Base-by-base conservation (phyloP, 2,888 invertebrate species). In the Xestobium rufovillosum region DNA sequence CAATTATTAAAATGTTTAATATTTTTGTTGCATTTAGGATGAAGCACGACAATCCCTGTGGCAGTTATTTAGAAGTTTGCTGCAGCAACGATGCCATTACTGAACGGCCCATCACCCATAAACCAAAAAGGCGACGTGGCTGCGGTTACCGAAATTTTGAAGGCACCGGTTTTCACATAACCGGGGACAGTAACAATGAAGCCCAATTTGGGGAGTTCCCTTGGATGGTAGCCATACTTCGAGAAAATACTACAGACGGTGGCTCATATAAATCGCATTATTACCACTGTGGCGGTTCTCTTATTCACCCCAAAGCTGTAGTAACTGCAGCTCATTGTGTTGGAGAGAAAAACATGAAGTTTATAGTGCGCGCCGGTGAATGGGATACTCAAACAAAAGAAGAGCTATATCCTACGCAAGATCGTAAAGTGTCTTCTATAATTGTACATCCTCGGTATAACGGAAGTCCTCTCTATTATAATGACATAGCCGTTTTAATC, bases 361-460 rank as follows among this genome's bases (percentile, higher is more conserved):
- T 55, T 39, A 55, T 56, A 44, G 66, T 78, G 2, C 68, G 87
- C 2, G 80, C 83, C 0, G 88, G 88, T 0, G 88, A 88, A 60
- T 88, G 88, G 87, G 87, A 88, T 64, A 81, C 86, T 0, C 83
- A 85, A 61, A 82, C 83, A 0, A 68, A 66, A 0, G 76, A 76
- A 26, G 88, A 88, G 57, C n/a, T n/a, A n/a, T n/a, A n/a, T n/a
- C n/a, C n/a, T n/a, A 66, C 75, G 47, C 79, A 82, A 56, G 85
- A 87, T 55, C 66, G 75, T 17, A 44, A 55, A 0, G 77, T 76
- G 11, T n/a, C n/a, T n/a, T n/a, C n/a, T n/a, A n/a, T n/a, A n/a
- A n/a, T n/a, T n/a, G n/a, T n/a, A n/a, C 85, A 87, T 51, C 71
- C 78, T 15, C 65, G 75, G 26, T 85, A 71, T 49, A 75, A 79